Evolutionary conservation across 2,888 invertebrate genomes (phyloP).

Genomic region (Lissonota sp.): DNA sequence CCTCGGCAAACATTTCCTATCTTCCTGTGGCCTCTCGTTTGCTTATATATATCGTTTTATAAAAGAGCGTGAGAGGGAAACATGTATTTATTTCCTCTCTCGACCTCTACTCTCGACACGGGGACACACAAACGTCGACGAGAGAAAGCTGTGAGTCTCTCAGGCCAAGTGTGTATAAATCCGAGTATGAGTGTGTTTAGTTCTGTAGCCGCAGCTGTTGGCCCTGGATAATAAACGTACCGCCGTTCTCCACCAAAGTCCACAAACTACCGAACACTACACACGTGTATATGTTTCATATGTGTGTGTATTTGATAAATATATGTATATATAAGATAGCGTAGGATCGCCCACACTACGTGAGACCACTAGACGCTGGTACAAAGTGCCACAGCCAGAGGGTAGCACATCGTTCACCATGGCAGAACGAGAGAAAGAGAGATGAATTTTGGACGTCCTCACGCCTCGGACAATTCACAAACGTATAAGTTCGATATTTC

Average conservation of each 20-base stretch:
- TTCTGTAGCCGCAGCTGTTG: conserved; percentile 60
- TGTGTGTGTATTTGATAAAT: neutral
- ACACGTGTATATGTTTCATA: conserved; percentile 6
- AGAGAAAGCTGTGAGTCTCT: conserved; percentile 62
- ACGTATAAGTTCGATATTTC: conserved; percentile 1
- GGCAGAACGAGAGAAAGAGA: neutral
- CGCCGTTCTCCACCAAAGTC: conserved; percentile 41
- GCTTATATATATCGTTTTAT: neutral
- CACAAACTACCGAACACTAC: conserved; percentile 4
- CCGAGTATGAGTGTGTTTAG: conserved; percentile 29
- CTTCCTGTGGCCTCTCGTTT: no score
- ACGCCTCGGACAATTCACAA: neutral
- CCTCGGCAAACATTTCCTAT: no score
- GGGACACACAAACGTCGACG: conserved; percentile 31
- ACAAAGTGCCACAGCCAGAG: neutral
- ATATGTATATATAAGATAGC: neutral
- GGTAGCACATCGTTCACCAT: no score
- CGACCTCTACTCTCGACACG: conserved; percentile 40
- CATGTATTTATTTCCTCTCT: conserved; percentile 25
- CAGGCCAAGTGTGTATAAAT: conserved; percentile 7
- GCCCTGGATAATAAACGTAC: conserved; percentile 60
- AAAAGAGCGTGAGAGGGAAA: conserved; percentile 49
- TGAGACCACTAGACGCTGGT: neutral
- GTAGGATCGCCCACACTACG: conserved; percentile 1
- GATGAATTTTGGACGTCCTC: neutral